A percentile compares a stretch with the other conserved stretches of the same genome.
Evolutionary conservation across 2,888 invertebrate species (phyloP).

Genomic region (Drosophila suboccidentalis): DNA sequence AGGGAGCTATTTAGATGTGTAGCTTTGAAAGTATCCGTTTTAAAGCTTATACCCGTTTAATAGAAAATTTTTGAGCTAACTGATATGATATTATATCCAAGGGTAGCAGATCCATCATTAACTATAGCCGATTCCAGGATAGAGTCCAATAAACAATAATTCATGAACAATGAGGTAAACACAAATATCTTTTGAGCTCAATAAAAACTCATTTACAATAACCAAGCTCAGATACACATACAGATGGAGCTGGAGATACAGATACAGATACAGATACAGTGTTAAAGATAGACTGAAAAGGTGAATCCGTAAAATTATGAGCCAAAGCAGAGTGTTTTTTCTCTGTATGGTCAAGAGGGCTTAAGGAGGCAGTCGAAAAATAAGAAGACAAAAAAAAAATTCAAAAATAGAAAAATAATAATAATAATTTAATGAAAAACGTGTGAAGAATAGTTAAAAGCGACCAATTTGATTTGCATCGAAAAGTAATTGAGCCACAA

Average conservation of each 20-base stretch:
- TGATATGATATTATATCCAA: neutral
- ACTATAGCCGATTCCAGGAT: conserved; percentile 10
- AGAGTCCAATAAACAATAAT: conserved; percentile 63
- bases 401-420: conserved; percentile 11
- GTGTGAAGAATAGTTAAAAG: conserved; percentile 83
- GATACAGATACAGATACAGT: conserved; percentile 16
- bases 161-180: conserved; percentile 68
- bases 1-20: neutral
- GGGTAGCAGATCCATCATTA: neutral
- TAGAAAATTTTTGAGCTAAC: neutral
- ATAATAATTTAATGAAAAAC: conserved; percentile 76
- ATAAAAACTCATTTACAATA: conserved; percentile 72
- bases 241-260: conserved; percentile 16
- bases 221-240: conserved; percentile 22
- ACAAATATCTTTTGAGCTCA: conserved; percentile 66
- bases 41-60: neutral
- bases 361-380: conserved; percentile 21
- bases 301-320: conserved; percentile 60
- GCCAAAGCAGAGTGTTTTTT: conserved; percentile 46
- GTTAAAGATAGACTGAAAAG: conserved; percentile 27
- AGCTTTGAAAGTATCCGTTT: neutral
- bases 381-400: conserved; percentile 6
- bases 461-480: conserved; percentile 83
- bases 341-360: conserved; percentile 26
- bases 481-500: conserved; percentile 81